A percentile compares a stretch with the other conserved stretches of the same genome.
Conservation (phyloP, 2,797 vertebrate genomes). For the Onychomys torridus region DNA sequence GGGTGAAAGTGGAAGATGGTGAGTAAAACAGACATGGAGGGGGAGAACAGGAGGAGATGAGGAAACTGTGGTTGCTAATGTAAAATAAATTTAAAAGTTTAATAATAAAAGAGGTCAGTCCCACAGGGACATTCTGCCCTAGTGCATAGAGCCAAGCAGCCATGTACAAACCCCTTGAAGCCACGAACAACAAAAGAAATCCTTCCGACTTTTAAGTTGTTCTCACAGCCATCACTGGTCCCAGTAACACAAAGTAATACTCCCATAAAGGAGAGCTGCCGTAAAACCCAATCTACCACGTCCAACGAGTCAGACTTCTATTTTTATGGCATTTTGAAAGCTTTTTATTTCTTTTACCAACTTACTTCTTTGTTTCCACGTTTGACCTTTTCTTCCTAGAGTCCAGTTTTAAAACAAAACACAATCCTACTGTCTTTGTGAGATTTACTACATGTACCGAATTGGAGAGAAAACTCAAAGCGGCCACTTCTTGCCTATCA, state of each 20-base stretch:
- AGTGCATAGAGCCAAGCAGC: not conserved
- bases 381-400: not conserved
- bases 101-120: not conserved
- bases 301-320: not conserved
- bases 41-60: no score
- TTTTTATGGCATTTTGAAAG: not conserved
- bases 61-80: no score
- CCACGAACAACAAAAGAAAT: not conserved
- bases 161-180: not conserved
- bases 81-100: no score
- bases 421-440: not conserved
- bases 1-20: no score
- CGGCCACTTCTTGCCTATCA: not conserved
- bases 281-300: not conserved
- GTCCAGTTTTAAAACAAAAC: not conserved
- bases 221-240: no score
- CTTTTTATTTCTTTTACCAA: not conserved
- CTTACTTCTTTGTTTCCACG: constrained; percentile 1
- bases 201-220: not conserved
- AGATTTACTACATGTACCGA: not conserved
- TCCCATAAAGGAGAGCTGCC: not conserved
- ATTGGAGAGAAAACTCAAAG: not conserved
- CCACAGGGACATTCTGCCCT: not conserved
- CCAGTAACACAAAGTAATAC: not conserved
- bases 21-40: no score